Base-by-base conservation (phyloP, 2,888 invertebrate species). In the Neoscelio sp. region DNA sequence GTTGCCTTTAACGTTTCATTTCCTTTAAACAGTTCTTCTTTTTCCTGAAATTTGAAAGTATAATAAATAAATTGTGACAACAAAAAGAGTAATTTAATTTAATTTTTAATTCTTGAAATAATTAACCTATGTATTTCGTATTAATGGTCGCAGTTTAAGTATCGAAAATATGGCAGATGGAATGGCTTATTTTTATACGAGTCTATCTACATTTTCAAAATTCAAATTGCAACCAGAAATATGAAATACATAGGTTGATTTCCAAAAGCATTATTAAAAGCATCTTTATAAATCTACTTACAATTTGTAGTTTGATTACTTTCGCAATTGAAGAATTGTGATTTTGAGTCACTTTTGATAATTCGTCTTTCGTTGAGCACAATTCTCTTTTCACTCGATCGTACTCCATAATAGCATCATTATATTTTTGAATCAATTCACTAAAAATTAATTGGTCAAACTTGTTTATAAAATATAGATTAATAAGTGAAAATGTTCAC, bases 351-450 rank as follows among this genome's bases (percentile, higher is more conserved):
- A 48, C n/a, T 35, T 54, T 15, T 18, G 33, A 4, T 7, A 68
- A 28, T 28, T 68, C 40, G 7, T 12, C 35, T 58, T 48, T 58
- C 0, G 17, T 10, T 0, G 26, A 0, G 0, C 1, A 23, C 8
- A 68, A 15, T 17, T 68, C 67, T 23, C 35, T 56, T 20, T 56
- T 68, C 10, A 46, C 1, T 8, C 26, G 7, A 10, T 68, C 67
- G 23, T 23, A 46, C 23, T 68, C 56, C 46, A 35, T 68, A 10
- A 68, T 4, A 8, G 46, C 18, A 6, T 68, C 67, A 15, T 68
- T 68, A 15, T 68, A 68, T 46, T 68, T 68, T 20, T 56, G 42
- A 28, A 68, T 68, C 18, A 68, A n/a, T 28, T 68, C 67, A 40
- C 67, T 68, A 13, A 46, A 68, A 68, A 15, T 23, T 13, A 46